Percentiles rank a stretch among this genome's conserved stretches.
These are phyloP conservation scores for Orcinus orca DNA, from an alignment of 2,113 vertebrate genomes.

Conservation along the genomic window DNA sequence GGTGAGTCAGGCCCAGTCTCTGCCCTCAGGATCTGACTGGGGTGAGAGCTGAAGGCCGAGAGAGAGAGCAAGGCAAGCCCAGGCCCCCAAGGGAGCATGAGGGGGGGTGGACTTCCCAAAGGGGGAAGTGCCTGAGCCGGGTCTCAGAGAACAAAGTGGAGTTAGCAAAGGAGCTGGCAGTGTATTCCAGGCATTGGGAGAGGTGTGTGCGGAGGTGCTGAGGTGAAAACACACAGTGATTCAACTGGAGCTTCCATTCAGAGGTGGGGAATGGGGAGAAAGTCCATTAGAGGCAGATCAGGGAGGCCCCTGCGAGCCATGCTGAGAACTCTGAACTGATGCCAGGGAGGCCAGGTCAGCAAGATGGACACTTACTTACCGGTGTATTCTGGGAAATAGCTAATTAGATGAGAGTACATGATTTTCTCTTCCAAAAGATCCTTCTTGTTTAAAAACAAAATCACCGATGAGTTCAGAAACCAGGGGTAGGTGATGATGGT, in stretches of 20 bases:
- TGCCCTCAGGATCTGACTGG: background rate
- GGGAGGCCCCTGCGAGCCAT: background rate
- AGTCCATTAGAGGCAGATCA: background rate
- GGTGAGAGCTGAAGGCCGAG: background rate
- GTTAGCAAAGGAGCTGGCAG: background rate
- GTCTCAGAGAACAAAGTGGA: background rate
- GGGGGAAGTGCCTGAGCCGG: background rate
- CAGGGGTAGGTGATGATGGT: slow-evolving; percentile 87
- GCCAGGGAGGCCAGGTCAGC: background rate
- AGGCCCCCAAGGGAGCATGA: rapidly evolving
- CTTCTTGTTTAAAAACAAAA: slow-evolving; percentile 93
- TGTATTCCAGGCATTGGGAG: background rate
- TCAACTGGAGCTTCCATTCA: background rate
- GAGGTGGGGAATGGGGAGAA: background rate
- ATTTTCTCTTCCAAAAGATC: slow-evolving; percentile 93
- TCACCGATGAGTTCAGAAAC: slow-evolving; percentile 91
- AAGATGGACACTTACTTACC: slow-evolving; percentile 77
- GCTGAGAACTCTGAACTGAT: background rate
- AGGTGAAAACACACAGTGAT: background rate
- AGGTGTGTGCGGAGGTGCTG: background rate
- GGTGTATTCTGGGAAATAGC: slow-evolving; percentile 88
- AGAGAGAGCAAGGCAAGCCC: background rate
- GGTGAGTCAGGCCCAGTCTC: background rate
- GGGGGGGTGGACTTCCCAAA: too few relatives aligned
- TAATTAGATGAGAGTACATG: slow-evolving; percentile 85